phyloP scores from a whole-genome alignment of 2,797 vertebrate genomes.

The Pseudomugil gertrudae region DNA sequence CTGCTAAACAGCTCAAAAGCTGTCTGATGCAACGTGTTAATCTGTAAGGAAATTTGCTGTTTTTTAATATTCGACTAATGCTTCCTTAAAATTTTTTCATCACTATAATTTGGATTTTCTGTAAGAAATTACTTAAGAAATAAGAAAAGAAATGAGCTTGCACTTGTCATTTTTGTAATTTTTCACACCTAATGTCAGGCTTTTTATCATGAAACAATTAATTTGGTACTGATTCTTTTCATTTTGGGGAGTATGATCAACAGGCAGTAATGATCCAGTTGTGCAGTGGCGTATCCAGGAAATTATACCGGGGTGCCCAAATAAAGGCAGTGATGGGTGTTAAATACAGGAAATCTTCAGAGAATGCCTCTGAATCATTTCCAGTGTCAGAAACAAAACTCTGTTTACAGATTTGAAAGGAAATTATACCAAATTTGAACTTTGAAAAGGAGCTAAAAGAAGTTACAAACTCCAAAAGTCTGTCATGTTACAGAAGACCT shows the following conservation, averaged over 20 bases:
- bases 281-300: not conserved
- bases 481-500: too few species aligned
- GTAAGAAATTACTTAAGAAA: not conserved
- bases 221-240: not conserved
- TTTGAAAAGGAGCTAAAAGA: too few species aligned
- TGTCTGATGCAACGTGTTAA: conserved; percentile 1
- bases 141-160: not conserved
- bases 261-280: not conserved
- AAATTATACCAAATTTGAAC: too few species aligned
- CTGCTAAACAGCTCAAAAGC: conserved; percentile 13
- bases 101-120: not conserved
- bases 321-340: not conserved
- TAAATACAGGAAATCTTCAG: not conserved
- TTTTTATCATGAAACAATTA: not conserved
- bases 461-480: not conserved
- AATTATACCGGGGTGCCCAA: not conserved
- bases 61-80: not conserved
- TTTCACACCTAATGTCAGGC: not conserved
- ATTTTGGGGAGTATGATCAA: not conserved
- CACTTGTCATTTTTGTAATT: not conserved
- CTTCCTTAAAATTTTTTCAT: not conserved
- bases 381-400: not conserved
- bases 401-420: not conserved
- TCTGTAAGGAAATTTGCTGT: too few species aligned
- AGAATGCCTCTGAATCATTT: not conserved